A percentile compares a stretch with the other conserved stretches of the same genome.
Conservation (phyloP, 1,140 invertebrate genomes). For the Paramacrobiotus metropolitanus region DNA sequence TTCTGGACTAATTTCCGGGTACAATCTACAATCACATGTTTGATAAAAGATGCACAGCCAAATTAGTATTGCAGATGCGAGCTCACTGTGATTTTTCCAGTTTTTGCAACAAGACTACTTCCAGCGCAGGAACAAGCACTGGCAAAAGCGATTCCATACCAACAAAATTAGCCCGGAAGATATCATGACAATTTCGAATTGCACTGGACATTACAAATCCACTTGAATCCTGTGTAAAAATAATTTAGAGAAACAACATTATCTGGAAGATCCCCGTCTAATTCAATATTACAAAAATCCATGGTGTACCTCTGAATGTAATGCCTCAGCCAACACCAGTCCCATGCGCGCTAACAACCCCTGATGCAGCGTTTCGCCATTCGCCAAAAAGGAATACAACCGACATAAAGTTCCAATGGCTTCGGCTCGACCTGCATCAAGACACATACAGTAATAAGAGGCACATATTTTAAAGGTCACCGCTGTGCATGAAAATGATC, state of each 20-base stretch:
- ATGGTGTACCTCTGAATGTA: background rate
- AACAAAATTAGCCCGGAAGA: background rate
- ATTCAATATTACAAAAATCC: too few species aligned
- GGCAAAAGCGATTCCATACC: background rate
- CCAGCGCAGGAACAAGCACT: background rate
- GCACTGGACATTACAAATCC: background rate
- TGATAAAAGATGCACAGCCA: background rate
- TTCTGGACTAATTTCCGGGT: background rate
- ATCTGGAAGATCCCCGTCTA: too few species aligned
- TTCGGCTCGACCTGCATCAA: conserved; percentile 66
- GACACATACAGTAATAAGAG: too few species aligned
- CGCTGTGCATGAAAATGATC: too few species aligned
- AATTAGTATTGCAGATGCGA: background rate
- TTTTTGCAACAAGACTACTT: background rate
- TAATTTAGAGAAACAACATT: too few species aligned
- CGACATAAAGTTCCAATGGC: conserved; percentile 78
- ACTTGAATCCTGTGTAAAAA: too few species aligned
- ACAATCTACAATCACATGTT: background rate
- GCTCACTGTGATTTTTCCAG: background rate
- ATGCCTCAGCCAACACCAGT: background rate
- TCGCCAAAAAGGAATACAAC: conserved; percentile 40
- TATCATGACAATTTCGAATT: background rate
- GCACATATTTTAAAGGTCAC: too few species aligned
- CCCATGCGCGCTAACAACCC: background rate
- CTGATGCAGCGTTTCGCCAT: background rate